Evolutionary conservation across 2,797 vertebrate species (phyloP), one percentile per base, ranked within the genome.

Genomic region (Acridotheres tristis): DNA sequence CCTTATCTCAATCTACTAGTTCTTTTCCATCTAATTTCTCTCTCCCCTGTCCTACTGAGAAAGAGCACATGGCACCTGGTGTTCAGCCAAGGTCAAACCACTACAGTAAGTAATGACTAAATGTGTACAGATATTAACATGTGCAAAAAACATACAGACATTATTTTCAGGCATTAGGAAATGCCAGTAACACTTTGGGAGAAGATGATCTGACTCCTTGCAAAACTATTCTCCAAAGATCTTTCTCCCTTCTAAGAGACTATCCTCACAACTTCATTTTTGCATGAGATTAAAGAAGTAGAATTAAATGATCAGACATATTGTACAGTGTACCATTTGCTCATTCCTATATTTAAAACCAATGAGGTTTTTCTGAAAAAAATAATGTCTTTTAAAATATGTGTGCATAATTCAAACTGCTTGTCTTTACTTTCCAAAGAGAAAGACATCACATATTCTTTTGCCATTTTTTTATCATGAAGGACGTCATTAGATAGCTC

Each of bases 261-360:
- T 40, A 29, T 42, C 22, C 7, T 29, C 27, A 66, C 10, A 53
- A 47, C 9, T 34, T 73, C 5, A 18, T 62, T 76, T 71, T 61
- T 62, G 4, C 16, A 20, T 15, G 13, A 65, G 6, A 8, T 25
- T 47, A 30, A 32, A 47, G 36, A 81, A 68, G 17, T 7, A 42
- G 10, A 68, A 63, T 50, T 40, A 77, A 68, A 47, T 65, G 0
- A 47, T 42, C 32, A 76, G 15, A 65, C 3, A 0, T 1, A 45
- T 11, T 45, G 36, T 2, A 29, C 4, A 40, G 11, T 40, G 4
- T 72, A 11, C 5, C 3, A 0, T 11, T 54, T 45, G 2, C 7
- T 69, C 4, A 5, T 61, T 73, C 9, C 3, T 47, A 29, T 48
- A 48, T 53, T 58, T 77, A 34, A 62, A 34, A 48, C 36, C 1